Evolutionary conservation across 2,888 invertebrate species (phyloP).

Genomic region (Ornithoptera priamus): DNA sequence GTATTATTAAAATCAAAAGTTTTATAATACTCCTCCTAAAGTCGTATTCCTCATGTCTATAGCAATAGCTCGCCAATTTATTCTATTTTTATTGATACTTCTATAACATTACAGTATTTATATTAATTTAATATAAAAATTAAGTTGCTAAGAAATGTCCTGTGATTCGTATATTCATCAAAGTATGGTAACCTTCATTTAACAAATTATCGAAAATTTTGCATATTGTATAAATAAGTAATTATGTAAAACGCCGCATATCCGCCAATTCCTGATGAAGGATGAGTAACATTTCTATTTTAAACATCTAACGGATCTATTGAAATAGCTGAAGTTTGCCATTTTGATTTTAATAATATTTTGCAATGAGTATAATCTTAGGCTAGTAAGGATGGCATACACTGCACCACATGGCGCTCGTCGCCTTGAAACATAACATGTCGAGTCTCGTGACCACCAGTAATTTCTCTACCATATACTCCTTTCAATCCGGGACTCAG

Average conservation of each 20-base stretch:
- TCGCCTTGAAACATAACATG: too few species aligned
- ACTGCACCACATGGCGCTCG: too few species aligned
- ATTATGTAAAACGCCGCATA: constrained; percentile 23
- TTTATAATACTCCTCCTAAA: too few species aligned
- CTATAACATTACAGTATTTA: background rate
- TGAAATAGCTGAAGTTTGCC: background rate
- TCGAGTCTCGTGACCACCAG: too few species aligned
- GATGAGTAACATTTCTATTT: constrained; percentile 7
- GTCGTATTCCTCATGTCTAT: too few species aligned
- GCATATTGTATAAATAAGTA: constrained; percentile 20
- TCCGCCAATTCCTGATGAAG: constrained; percentile 5
- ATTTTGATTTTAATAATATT: background rate
- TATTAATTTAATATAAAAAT: constrained; percentile 16
- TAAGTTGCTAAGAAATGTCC: constrained; percentile 20
- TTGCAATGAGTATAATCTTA: background rate
- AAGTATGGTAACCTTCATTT: background rate
- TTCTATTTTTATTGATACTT: too few species aligned
- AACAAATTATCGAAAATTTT: constrained; percentile 19
- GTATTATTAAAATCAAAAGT: too few species aligned
- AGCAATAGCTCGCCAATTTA: too few species aligned
- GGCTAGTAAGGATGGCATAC: too few species aligned
- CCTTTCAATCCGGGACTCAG: too few species aligned
- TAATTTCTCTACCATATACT: too few species aligned
- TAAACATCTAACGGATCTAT: constrained; percentile 15
- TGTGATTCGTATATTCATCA: constrained; percentile 19